Evolutionary conservation across 2,113 vertebrate genomes (phyloP).

Genomic region (Callopanchax toddi): DNA sequence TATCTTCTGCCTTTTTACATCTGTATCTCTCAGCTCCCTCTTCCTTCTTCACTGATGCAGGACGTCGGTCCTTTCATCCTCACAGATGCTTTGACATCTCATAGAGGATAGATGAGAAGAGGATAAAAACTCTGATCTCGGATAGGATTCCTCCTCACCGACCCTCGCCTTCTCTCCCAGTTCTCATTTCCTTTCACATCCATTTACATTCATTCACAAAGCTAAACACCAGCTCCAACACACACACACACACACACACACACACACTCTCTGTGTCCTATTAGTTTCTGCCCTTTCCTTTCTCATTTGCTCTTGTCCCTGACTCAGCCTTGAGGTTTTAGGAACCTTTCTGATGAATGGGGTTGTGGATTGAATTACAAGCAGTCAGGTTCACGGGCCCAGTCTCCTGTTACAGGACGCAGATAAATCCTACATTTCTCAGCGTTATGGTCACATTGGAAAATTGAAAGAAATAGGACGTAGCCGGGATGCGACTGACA

Average conservation of each 20-base stretch:
- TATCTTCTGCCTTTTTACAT: neutral
- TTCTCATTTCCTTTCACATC: constrained; percentile 48
- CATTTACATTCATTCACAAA: constrained; percentile 35
- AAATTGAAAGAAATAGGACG: constrained; percentile 38
- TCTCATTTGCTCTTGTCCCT: constrained; percentile 39
- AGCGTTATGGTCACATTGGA: constrained; percentile 27
- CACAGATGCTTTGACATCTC: constrained; percentile 38
- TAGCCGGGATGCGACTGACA: constrained; percentile 46
- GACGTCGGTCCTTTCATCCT: constrained; percentile 57
- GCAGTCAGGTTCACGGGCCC: constrained; percentile 36
- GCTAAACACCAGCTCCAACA: neutral
- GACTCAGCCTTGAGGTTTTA: constrained; percentile 29
- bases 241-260: neutral
- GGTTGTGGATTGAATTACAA: constrained; percentile 49
- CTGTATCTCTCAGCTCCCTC: neutral
- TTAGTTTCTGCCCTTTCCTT: constrained; percentile 31
- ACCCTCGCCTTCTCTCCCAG: neutral
- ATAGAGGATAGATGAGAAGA: constrained; percentile 31
- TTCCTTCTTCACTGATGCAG: constrained; percentile 14
- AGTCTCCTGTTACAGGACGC: constrained; percentile 38
- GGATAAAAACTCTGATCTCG: constrained; percentile 38
- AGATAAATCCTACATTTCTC: constrained; percentile 50
- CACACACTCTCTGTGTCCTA: constrained; percentile 8
- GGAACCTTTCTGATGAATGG: constrained; percentile 45
- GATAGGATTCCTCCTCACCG: constrained; percentile 20